phyloP scores from a whole-genome alignment of 2,113 vertebrate species.

The Lampris megalopsis region DNA sequence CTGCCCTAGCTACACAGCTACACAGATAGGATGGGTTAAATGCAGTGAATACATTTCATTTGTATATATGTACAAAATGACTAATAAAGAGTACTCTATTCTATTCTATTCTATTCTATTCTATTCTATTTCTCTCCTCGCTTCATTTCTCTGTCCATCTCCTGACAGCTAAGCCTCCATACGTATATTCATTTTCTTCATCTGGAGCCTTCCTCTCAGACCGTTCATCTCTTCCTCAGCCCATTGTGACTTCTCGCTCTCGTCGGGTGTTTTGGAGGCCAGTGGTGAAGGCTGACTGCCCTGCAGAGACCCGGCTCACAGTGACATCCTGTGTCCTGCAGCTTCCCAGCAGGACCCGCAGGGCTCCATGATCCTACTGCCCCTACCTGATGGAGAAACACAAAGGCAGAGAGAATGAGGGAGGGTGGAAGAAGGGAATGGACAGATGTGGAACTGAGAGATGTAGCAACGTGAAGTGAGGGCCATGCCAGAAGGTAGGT shows the following conservation, averaged over 20 bases:
- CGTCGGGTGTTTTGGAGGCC: conserved; percentile 60
- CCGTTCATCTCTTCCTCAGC: conserved; percentile 70
- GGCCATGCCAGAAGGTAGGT: not conserved
- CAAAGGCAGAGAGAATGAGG: not conserved
- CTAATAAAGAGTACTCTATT: too few species aligned
- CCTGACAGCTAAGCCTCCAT: conserved; percentile 65
- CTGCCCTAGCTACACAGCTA: too few species aligned
- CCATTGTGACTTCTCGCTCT: conserved; percentile 45
- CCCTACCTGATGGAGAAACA: conserved; percentile 35
- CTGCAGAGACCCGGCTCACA: conserved; percentile 82
- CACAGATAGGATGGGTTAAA: too few species aligned
- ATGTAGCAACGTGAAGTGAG: not conserved
- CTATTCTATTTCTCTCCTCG: conserved; percentile 47
- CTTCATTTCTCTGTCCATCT: conserved; percentile 72
- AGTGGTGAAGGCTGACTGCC: conserved; percentile 70
- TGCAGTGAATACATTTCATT: too few species aligned
- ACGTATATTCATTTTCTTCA: conserved; percentile 78
- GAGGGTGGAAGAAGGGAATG: conserved; percentile 12
- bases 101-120: too few species aligned
- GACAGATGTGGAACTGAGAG: conserved; percentile 1
- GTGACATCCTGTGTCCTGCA: conserved; percentile 80
- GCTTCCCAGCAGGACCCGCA: conserved; percentile 73
- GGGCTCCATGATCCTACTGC: conserved; percentile 78
- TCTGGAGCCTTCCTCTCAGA: conserved; percentile 70
- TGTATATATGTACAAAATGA: too few species aligned